These are phyloP conservation scores for Ibycter americanus DNA, from an alignment of 2,797 vertebrate genomes.

Conservation along the genomic window DNA sequence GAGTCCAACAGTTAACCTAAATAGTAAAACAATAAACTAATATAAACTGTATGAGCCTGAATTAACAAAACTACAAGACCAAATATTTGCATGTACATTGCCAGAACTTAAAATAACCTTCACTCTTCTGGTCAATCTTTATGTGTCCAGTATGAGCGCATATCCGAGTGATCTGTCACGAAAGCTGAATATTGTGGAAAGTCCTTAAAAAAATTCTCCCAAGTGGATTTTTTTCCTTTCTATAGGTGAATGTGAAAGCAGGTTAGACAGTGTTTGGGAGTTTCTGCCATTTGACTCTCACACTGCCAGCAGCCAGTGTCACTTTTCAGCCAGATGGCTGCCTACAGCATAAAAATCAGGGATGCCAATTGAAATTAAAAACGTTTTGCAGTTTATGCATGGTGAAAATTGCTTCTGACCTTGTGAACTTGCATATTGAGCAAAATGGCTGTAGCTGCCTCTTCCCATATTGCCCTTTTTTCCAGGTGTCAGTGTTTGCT, in stretches of 20 bases:
- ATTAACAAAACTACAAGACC: background rate
- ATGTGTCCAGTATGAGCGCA: rapidly evolving
- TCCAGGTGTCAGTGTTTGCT: background rate
- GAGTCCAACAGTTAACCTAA: background rate
- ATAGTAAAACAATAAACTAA: background rate
- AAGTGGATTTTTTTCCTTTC: background rate
- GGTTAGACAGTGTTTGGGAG: background rate
- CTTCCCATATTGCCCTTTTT: background rate
- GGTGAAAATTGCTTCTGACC: constrained; percentile 36
- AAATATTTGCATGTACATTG: background rate
- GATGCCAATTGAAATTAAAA: constrained; percentile 53
- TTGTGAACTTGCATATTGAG: background rate
- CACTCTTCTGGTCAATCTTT: background rate
- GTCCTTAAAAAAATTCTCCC: background rate
- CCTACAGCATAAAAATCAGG: constrained; percentile 18
- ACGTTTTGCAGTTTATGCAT: background rate
- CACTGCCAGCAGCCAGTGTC: constrained; percentile 6
- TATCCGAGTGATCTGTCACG: rapidly evolving
- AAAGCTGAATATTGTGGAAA: background rate
- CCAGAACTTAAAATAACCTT: background rate
- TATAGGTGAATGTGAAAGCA: background rate
- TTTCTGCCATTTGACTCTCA: constrained; percentile 19
- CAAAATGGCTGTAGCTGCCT: background rate
- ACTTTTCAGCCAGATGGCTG: constrained; percentile 56
- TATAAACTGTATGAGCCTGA: background rate